Base-by-base conservation (phyloP, 2,113 vertebrate genomes). In the Holacanthus passer region DNA sequence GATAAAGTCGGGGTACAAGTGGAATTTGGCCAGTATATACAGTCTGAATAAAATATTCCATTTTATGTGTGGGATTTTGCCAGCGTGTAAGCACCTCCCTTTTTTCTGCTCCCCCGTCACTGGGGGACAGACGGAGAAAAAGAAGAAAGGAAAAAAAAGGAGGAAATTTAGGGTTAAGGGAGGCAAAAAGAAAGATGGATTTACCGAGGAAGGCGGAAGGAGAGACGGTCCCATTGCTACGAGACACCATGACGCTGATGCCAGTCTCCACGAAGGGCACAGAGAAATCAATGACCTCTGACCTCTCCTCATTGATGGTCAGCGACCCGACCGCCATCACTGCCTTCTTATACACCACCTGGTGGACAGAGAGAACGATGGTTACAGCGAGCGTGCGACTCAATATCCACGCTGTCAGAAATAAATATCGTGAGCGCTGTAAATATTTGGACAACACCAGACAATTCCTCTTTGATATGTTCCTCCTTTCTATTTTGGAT, bases 221-320 rank as follows among this genome's bases (percentile, higher is more conserved):
- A 1, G 98, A 99, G 35, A 99, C 98, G 0, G 98, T 99, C 86
- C 98, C 98, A 0, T 99, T 99, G 94, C 97, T 99, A 43, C 98
- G 96, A 5, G 98, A 98, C 81, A 99, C 98, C 98, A 99, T 99
- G 88, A 99, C 98, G 0, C 98, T 99, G 91, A 99, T 99, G 58
- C 98, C 98, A 0, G 98, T 99, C 93, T 99, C 98, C 69, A 99
- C 98, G 0, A 99, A 99, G 0, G 98, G 98, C 79, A 99, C 98
- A 0, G 98, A 99, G 78, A 99, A 99, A 93, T 99, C 98, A 0
- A 99, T 98, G 91, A 95, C 98, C 82, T 98, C 97, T 0, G 98
- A 99, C 78, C 98, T 96, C 79, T 99, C 98, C 86, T 99, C 98
- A 0, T 99, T 99, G 90, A 99, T 99, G 78, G 98, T 99, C 86